phyloP scores from a whole-genome alignment of 30 jellyfish, hydroid and myxozoan species.

The Hydra vulgaris region DNA sequence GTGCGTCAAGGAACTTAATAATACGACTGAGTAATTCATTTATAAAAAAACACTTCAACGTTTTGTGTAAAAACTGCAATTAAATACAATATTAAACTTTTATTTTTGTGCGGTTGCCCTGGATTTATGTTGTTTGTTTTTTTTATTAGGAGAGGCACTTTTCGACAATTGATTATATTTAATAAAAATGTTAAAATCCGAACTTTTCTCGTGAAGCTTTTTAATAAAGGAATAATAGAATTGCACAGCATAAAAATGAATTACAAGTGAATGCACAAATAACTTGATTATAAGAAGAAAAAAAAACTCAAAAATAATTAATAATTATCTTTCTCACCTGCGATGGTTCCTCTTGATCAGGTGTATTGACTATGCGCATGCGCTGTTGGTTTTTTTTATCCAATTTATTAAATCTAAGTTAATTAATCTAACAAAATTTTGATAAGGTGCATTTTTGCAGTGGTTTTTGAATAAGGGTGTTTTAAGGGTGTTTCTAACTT shows the following conservation, averaged over 20 bases:
- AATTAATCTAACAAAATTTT: background rate
- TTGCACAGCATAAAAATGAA: background rate
- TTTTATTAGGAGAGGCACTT: background rate
- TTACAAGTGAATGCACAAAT: background rate
- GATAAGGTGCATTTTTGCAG: conserved; percentile 6
- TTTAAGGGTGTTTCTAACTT: background rate
- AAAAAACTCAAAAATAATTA: background rate
- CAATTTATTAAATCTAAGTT: background rate
- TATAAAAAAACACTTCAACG: background rate
- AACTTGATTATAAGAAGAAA: background rate
- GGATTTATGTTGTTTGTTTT: no score
- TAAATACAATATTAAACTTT: no score
- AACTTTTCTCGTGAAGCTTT: background rate
- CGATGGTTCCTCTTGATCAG: conserved; percentile 11
- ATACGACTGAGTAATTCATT: no score
- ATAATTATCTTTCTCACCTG: conserved; percentile 15
- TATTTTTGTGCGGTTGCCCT: no score
- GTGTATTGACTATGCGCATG: conserved; percentile 16
- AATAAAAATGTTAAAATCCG: background rate
- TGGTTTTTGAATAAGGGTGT: background rate
- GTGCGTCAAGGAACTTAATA: no score
- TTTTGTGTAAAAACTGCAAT: background rate
- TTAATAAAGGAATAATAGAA: background rate
- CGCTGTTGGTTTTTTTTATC: conserved; percentile 9
- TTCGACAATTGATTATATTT: background rate